Base-by-base conservation (phyloP, 2,113 vertebrate species). In the Amazona vittata region DNA sequence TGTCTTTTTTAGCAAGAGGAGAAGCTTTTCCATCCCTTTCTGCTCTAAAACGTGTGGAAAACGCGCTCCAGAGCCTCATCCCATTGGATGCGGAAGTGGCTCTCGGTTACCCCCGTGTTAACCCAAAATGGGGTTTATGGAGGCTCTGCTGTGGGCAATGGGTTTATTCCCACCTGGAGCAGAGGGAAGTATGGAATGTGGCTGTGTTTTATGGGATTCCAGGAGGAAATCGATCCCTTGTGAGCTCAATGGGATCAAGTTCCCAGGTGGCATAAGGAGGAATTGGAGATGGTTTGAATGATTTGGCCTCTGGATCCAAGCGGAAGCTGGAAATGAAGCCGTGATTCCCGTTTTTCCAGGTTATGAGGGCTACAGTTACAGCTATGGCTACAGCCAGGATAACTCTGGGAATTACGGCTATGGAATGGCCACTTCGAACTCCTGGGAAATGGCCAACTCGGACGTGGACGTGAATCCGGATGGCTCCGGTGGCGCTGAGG, bases 331-430 rank as follows among this genome's bases (percentile, higher is more conserved):
- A 81, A 87, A 55, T 59, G 17, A 86, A 37, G 35, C 35, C 29
- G 20, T 26, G 15, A 4, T 17, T 31, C 11, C 17, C 96, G 28
- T 78, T 7, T 2, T 92, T 96, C 37, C 97, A 98, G 98, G 98
- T 63, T 98, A 98, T 1, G 98, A 98, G 80, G 97, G 94, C 11
- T 98, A 98, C 89, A 74, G 89, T 31, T 98, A 98, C 19, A 95
- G 98, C 86, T 98, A 98, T 28, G 97, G 98, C 37, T 98, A 98
- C 46, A 86, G 96, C 46, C 98, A 98, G 96, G 98, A 98, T 31
- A 96, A 79, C 96, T 69, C 94, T 12, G 96, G 97, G 49, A 96
- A 46, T 62, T 98, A 98, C 19, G 97, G 98, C 44, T 98, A 98
- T 11, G 95, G 98, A 81, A 90, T 96, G 96, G 96, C 97, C 91